Evolutionary conservation across 2,113 vertebrate genomes (phyloP).

Genomic region (Oceanodroma tethys): DNA sequence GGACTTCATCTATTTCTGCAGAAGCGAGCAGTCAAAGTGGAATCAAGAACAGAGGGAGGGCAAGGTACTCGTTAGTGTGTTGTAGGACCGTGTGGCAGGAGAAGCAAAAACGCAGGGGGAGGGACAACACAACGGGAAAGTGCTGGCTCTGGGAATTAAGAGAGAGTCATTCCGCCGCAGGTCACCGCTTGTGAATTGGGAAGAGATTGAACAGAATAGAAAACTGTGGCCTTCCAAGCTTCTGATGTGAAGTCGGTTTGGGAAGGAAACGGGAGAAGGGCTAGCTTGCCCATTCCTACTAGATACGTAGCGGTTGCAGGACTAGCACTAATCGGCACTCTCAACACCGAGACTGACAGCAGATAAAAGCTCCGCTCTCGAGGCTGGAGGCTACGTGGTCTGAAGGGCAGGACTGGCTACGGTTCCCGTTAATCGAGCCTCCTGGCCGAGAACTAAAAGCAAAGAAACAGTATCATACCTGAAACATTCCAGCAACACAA

Average conservation of each 20-base stretch:
- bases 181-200: background rate
- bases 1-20: background rate
- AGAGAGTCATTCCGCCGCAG: no score
- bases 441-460: background rate
- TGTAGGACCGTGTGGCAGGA: background rate
- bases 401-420: background rate
- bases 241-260: background rate
- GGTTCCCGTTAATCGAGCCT: background rate
- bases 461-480: background rate
- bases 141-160: background rate
- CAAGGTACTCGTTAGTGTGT: rapidly evolving
- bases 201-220: background rate
- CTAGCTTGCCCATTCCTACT: background rate
- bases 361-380: background rate
- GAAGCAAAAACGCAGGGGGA: background rate
- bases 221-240: background rate
- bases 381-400: background rate
- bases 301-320: background rate
- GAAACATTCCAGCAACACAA: background rate
- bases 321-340: background rate
- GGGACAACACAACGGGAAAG: no score
- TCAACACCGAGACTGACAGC: background rate
- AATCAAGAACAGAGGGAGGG: background rate
- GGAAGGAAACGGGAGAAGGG: background rate
- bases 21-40: background rate